Percentiles rank a stretch among this genome's conserved stretches.
Evolutionary conservation across 2,797 vertebrate genomes (phyloP).

Genomic region (Gallinago solitaria): DNA sequence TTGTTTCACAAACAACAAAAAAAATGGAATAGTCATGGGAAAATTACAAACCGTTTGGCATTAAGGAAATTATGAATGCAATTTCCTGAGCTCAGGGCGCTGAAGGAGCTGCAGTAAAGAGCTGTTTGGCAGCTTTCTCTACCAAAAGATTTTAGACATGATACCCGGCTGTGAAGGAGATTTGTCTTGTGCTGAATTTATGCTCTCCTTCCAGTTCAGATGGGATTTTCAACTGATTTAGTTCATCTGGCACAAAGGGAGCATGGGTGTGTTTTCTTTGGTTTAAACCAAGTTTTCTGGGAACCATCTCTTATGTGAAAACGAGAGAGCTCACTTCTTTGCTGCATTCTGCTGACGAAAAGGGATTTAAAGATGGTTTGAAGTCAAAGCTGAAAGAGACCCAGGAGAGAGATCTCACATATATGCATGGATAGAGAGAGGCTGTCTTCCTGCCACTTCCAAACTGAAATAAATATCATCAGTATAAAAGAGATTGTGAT

Average conservation of each 20-base stretch:
- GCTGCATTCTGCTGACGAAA: not conserved
- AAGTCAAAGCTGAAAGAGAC: not conserved
- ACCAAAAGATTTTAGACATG: not conserved
- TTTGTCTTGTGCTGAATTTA: not conserved
- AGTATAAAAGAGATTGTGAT: not conserved
- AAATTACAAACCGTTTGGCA: constrained; percentile 27
- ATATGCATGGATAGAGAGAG: not conserved
- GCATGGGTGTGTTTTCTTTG: not conserved
- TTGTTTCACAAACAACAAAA: constrained; percentile 1
- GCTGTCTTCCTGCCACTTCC: not conserved
- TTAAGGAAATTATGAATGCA: constrained; percentile 51
- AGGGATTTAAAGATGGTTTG: not conserved
- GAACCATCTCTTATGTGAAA: not conserved
- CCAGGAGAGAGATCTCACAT: not conserved
- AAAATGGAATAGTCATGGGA: constrained; percentile 15
- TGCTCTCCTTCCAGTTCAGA: not conserved
- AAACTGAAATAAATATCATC: not conserved
- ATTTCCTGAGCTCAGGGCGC: constrained; percentile 61
- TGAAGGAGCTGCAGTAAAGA: constrained; percentile 32
- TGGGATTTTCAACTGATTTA: not conserved
- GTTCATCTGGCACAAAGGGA: not conserved
- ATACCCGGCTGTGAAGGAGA: not conserved
- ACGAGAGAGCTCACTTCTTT: not conserved
- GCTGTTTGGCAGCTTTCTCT: not conserved
- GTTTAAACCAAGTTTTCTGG: constrained; percentile 14